A percentile compares a stretch with the other conserved stretches of the same genome.
Conservation (phyloP, 2,797 vertebrate species). For the Sebastes itinus region DNA sequence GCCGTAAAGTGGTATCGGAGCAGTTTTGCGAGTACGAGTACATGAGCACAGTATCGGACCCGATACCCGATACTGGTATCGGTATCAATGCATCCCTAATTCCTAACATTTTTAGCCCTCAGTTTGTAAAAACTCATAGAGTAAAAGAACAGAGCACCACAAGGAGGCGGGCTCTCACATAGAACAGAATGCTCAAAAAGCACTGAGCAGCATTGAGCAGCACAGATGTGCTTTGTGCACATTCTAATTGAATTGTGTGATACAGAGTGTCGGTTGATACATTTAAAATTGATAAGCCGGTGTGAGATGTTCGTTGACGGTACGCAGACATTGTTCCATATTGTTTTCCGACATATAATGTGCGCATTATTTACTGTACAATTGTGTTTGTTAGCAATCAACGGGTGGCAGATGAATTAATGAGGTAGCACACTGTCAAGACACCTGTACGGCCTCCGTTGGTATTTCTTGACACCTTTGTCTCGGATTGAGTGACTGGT, state of each 20-base stretch:
- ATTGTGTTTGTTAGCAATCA: not conserved
- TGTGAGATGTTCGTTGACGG: not conserved
- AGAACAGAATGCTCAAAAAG: not conserved
- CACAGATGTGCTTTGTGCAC: not conserved
- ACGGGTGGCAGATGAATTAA: not conserved
- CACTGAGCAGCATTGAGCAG: not conserved
- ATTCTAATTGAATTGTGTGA: not conserved
- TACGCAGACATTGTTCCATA: not conserved
- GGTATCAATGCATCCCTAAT: no score
- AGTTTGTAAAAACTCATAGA: not conserved
- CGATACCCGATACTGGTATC: no score
- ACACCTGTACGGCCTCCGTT: not conserved
- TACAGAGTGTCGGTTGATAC: not conserved
- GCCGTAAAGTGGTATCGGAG: no score
- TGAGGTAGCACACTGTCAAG: not conserved
- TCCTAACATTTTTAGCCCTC: not conserved
- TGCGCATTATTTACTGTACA: not conserved
- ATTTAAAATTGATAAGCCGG: not conserved
- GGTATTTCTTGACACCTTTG: slow-evolving; percentile 33
- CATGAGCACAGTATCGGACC: no score
- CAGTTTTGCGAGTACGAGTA: no score
- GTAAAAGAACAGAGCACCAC: not conserved
- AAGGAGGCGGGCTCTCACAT: not conserved
- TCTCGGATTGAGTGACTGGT: slow-evolving; percentile 20
- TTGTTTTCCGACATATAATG: not conserved